Evolutionary conservation across 37 sponge, comb jelly and placozoan species (phyloP).

Genomic region (Haliclona indistincta): DNA sequence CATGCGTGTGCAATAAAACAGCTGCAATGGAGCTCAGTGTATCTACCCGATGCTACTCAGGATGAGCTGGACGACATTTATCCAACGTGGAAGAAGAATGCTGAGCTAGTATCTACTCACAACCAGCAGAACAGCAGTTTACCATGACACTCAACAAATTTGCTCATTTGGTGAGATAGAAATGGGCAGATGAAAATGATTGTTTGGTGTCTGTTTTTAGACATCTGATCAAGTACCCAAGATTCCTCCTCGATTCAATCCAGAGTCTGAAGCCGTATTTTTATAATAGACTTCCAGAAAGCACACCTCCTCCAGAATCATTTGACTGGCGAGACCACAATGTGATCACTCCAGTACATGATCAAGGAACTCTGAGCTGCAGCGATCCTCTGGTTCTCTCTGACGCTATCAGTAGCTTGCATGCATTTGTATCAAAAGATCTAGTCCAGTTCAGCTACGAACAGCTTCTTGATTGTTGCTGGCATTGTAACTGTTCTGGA

Average conservation of each 20-base stretch:
- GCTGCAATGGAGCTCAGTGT: no score
- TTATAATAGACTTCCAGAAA: no score
- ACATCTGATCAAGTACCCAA: neutral
- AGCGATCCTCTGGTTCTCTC: constrained; percentile 7
- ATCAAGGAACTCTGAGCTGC: constrained; percentile 50
- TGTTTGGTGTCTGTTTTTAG: neutral
- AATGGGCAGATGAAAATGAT: no score
- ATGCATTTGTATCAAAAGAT: constrained; percentile 44
- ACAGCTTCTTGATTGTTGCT: constrained; percentile 63
- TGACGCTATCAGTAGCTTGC: constrained; percentile 33
- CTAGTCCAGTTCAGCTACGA: constrained; percentile 38
- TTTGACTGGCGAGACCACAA: constrained; percentile 78
- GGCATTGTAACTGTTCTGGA: constrained; percentile 7
- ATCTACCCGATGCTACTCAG: no score
- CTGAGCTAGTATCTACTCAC: constrained; percentile 27
- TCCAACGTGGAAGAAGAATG: constrained; percentile 44
- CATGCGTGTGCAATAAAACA: no score
- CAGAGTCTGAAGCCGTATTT: no score
- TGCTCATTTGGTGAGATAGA: constrained; percentile 46
- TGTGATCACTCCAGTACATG: constrained; percentile 50
- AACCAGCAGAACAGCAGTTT: constrained; percentile 25
- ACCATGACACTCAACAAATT: constrained; percentile 45
- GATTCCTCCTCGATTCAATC: no score
- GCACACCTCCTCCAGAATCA: no score
- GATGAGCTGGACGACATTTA: constrained; percentile 22